Conservation (phyloP, 2,888 invertebrate genomes). For the Euplexia lucipara region DNA sequence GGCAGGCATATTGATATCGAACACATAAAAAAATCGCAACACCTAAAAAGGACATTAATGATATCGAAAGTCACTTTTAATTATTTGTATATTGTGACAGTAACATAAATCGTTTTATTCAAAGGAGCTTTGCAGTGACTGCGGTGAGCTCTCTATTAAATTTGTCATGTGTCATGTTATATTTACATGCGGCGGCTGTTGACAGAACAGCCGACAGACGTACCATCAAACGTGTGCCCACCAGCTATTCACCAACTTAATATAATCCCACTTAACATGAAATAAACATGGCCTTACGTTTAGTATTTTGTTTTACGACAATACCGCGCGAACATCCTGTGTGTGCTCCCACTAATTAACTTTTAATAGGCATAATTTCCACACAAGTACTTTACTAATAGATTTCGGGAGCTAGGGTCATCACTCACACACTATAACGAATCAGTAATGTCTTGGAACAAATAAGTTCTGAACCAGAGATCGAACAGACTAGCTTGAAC, state of each 20-base stretch:
- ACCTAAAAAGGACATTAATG: slow-evolving; percentile 24
- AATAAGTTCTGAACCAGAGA: slow-evolving; percentile 16
- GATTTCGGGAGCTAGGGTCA: slow-evolving; percentile 50
- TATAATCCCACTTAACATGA: slow-evolving; percentile 66
- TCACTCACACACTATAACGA: slow-evolving; percentile 42
- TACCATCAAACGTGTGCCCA: slow-evolving; percentile 62
- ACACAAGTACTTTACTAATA: slow-evolving; percentile 61
- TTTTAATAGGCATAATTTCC: slow-evolving; percentile 69
- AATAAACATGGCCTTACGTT: slow-evolving; percentile 65
- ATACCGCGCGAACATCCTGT: slow-evolving; percentile 67
- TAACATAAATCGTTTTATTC: slow-evolving; percentile 50
- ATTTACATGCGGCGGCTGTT: slow-evolving; percentile 67
- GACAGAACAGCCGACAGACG: slow-evolving; percentile 63
- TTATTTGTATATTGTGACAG: slow-evolving; percentile 25
- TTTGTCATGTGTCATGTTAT: slow-evolving; percentile 67
- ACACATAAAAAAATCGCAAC: slow-evolving; percentile 32
- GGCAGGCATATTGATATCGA: slow-evolving; percentile 16
- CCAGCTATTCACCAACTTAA: slow-evolving; percentile 66
- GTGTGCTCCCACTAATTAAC: slow-evolving; percentile 67
- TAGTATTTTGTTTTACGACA: slow-evolving; percentile 68
- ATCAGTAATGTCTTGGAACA: slow-evolving; percentile 25
- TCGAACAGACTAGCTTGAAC: slow-evolving; percentile 35
- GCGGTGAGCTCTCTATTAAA: slow-evolving; percentile 66
- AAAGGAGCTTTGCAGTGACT: slow-evolving; percentile 59
- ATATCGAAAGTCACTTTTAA: slow-evolving; percentile 23